phyloP scores from a whole-genome alignment of 1,140 invertebrate species.

The Heliconius himera region DNA sequence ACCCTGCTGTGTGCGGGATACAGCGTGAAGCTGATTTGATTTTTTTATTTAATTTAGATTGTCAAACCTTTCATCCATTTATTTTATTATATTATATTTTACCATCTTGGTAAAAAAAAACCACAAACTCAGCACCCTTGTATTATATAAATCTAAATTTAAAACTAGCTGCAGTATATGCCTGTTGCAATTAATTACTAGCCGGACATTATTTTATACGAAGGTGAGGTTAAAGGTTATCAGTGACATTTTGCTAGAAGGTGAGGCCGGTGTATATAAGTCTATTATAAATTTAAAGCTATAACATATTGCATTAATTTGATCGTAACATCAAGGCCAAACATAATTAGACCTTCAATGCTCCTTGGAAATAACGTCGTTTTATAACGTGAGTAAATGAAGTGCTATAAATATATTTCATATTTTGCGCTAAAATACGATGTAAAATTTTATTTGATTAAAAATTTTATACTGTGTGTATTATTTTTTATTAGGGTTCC shows the following conservation, averaged over 20 bases:
- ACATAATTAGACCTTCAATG: constrained; percentile 48
- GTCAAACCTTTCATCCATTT: too few relatives aligned
- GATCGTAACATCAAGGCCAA: constrained; percentile 43
- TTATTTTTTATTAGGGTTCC: too few relatives aligned
- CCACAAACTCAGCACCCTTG: neutral
- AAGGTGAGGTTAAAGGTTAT: constrained; percentile 36
- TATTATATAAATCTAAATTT: neutral
- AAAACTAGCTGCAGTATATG: constrained; percentile 13
- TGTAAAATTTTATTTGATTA: neutral
- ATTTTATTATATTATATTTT: too few relatives aligned
- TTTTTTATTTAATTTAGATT: too few relatives aligned
- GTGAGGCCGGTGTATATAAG: constrained; percentile 38
- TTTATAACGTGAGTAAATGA: constrained; percentile 29
- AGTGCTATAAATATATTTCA: constrained; percentile 11
- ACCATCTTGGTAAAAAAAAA: too few relatives aligned
- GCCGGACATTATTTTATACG: constrained; percentile 22
- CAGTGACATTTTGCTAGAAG: constrained; percentile 43
- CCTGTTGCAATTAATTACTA: constrained; percentile 18
- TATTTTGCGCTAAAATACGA: neutral
- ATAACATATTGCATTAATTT: constrained; percentile 50
- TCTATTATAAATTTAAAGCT: constrained; percentile 40
- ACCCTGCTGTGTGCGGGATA: too few relatives aligned
- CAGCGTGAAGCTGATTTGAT: too few relatives aligned
- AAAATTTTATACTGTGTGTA: neutral
- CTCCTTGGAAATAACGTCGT: constrained; percentile 43